Conservation (phyloP, 2,797 vertebrate genomes). For the Chaunax sp. region DNA sequence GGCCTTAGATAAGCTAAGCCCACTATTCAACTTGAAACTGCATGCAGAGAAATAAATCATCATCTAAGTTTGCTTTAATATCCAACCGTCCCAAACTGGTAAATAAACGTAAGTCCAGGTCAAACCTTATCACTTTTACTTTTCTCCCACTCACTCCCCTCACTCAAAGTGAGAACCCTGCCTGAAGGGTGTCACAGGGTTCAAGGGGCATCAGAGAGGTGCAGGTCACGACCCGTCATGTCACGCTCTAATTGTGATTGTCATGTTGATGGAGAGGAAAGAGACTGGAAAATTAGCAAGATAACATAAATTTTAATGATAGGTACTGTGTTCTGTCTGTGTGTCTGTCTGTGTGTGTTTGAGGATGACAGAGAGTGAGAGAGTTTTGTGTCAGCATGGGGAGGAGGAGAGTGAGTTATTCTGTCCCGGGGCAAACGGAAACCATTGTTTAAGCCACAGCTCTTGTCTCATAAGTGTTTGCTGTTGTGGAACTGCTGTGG, state of each 20-base stretch:
- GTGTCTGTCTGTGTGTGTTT: slow-evolving; percentile 9
- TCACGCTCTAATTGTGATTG: slow-evolving; percentile 79
- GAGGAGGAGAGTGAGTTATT: slow-evolving; percentile 60
- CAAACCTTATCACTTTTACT: slow-evolving; percentile 22
- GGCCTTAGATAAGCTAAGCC: no score
- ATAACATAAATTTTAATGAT: slow-evolving; percentile 66
- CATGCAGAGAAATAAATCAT: background rate
- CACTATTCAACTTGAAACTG: no score
- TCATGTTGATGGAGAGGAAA: slow-evolving; percentile 77
- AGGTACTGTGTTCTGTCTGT: slow-evolving; percentile 24
- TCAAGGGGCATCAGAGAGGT: slow-evolving; percentile 59
- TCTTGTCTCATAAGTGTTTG: slow-evolving; percentile 74
- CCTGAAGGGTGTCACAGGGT: slow-evolving; percentile 47
- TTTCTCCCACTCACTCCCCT: slow-evolving; percentile 2
- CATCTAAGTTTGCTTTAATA: background rate
- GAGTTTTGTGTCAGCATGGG: slow-evolving; percentile 7
- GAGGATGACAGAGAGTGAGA: slow-evolving; percentile 1
- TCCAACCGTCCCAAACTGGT: background rate
- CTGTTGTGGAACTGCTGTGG: slow-evolving; percentile 71
- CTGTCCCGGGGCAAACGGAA: slow-evolving; percentile 69
- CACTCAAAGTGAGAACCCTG: slow-evolving; percentile 16
- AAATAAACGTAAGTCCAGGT: background rate
- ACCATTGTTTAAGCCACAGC: slow-evolving; percentile 75
- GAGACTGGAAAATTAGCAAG: slow-evolving; percentile 71
- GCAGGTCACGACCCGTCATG: slow-evolving; percentile 73